Base-by-base conservation (phyloP, 2,113 vertebrate species). In the Spheniscus mendiculus region DNA sequence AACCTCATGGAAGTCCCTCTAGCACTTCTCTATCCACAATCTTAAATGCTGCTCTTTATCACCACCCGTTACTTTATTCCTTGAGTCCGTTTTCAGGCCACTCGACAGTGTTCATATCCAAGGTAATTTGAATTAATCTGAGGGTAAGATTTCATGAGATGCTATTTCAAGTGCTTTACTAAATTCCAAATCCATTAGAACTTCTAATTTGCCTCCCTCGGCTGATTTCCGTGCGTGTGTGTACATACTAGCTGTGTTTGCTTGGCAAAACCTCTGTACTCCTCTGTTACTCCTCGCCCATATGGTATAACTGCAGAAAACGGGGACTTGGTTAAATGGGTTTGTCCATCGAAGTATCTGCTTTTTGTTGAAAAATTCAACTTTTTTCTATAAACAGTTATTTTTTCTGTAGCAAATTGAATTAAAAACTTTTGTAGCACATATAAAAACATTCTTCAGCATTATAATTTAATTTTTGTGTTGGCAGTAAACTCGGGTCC, bases 51-150 rank as follows among this genome's bases (percentile, higher is more conserved):
- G 83, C 79, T 89, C 69, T 97, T 98, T 93, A 95, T 95, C 94
- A 93, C 84, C 89, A 83, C 34, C 21, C 90, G 87, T 92, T 79
- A 69, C 87, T 97, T 96, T 56, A 91, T 66, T 95, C 87, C 71
- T 96, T 96, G 91, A 95, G 96, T 70, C 85, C 9, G 15, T 91
- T 98, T 97, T 97, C 96, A 97, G 22, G 86, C 93, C 94, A 95
- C 96, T 94, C 97, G 97, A 97, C 85, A 90, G 94, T 77, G 80
- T 66, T 97, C 90, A 90, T 94, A 95, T 82, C 80, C 82, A 66
- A 97, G 71, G 73, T 71, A 96, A 96, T 96, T 96, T 96, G 90
- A 97, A 96, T 97, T 97, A 97, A 97, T 97, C 92, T 85, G 91
- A 59, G 95, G 90, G 82, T 96, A 95, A 95, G 79, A 95, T 96